These are phyloP conservation scores for Streblospio benedicti DNA, from an alignment of 1,140 invertebrate species.

Conservation along the genomic window DNA sequence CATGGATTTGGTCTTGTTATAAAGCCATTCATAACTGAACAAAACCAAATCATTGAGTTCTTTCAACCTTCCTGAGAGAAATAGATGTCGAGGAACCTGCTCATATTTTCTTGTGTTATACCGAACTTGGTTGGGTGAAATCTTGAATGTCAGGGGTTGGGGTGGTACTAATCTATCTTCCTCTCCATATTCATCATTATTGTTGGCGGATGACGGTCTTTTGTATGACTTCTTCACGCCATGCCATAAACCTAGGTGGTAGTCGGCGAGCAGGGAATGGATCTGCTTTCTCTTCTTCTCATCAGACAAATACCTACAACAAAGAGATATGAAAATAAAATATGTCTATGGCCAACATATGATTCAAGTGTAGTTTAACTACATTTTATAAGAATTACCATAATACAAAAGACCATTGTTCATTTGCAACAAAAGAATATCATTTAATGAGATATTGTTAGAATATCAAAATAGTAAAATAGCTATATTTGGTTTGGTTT, in stretches of 20 bases:
- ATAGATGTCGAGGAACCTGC: conserved; percentile 87
- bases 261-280: conserved; percentile 65
- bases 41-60: conserved; percentile 88
- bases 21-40: conserved; percentile 96
- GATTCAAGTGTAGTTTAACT: too few relatives aligned
- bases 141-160: conserved; percentile 77
- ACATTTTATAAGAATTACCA: too few relatives aligned
- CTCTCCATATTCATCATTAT: conserved; percentile 53
- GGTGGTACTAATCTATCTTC: conserved; percentile 91
- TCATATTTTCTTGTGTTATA: conserved; percentile 49
- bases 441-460: too few relatives aligned
- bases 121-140: conserved; percentile 51
- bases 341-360: too few relatives aligned
- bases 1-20: conserved; percentile 88
- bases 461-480: too few relatives aligned
- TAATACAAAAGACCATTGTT: too few relatives aligned
- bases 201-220: conserved; percentile 52
- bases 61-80: conserved; percentile 73
- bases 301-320: conserved; percentile 1
- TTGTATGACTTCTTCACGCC: conserved; percentile 89
- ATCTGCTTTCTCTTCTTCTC: conserved; percentile 53
- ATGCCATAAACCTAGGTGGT: conserved; percentile 71
- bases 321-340: too few relatives aligned
- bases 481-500: too few relatives aligned
- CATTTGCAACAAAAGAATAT: too few relatives aligned